A percentile compares a stretch with the other conserved stretches of the same genome.
Evolutionary conservation across 2,888 invertebrate species (phyloP).

Genomic region (Drosophila ezoana): DNA sequence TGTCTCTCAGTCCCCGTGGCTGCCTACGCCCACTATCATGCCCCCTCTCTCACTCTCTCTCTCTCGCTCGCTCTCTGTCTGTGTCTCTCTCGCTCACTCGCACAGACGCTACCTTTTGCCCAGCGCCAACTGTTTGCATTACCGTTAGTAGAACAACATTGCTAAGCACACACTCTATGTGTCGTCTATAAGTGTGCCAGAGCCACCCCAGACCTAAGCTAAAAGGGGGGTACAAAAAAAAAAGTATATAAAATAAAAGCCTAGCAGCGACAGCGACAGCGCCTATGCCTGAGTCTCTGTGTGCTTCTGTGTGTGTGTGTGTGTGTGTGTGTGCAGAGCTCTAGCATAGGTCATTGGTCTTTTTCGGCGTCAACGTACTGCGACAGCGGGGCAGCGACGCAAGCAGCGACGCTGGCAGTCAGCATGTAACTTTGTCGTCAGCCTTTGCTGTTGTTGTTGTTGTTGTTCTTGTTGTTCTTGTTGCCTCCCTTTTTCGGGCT

Average conservation of each 20-base stretch:
- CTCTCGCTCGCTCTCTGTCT: neutral
- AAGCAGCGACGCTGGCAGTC: slow-evolving; percentile 49
- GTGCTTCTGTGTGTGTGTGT: slow-evolving; percentile 13
- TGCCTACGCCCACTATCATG: slow-evolving; percentile 35
- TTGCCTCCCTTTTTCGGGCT: slow-evolving; percentile 64
- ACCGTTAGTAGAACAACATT: slow-evolving; percentile 80
- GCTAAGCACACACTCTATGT: slow-evolving; percentile 72
- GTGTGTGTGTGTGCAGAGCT: slow-evolving; percentile 49
- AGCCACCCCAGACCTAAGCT: slow-evolving; percentile 56
- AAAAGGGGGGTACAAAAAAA: slow-evolving; percentile 17
- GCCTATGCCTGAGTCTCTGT: slow-evolving; percentile 38
- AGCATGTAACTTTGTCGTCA: slow-evolving; percentile 81
- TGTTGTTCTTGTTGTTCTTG: slow-evolving; percentile 46
- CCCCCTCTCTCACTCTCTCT: neutral
- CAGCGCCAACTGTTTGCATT: slow-evolving; percentile 75
- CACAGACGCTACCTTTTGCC: slow-evolving; percentile 14
- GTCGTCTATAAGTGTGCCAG: slow-evolving; percentile 76
- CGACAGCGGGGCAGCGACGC: slow-evolving; percentile 65
- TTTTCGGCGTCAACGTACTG: slow-evolving; percentile 84
- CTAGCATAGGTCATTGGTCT: slow-evolving; percentile 84
- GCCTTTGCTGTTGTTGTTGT: slow-evolving; percentile 40
- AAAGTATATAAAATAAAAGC: slow-evolving; percentile 45
- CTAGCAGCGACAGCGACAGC: slow-evolving; percentile 60
- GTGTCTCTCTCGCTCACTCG: neutral
- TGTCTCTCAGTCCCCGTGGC: neutral